Evolutionary conservation across 2,113 vertebrate species (phyloP), one percentile per base, ranked within the genome.

Genomic region (Trinectes maculatus): DNA sequence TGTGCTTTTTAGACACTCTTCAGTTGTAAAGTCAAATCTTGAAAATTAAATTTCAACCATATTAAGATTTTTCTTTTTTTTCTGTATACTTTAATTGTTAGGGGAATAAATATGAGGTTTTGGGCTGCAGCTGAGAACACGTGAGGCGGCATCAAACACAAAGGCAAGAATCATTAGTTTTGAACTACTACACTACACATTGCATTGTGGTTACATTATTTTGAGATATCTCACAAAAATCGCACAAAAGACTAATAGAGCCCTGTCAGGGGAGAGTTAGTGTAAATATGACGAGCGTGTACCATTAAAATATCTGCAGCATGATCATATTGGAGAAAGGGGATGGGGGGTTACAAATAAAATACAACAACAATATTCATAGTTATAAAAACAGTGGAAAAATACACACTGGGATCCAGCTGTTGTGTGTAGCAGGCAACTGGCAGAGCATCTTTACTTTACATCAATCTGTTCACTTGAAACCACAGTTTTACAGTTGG

Each of bases 401-500:
- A 39, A 28, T 37, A 33, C 37, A 61, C 7, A 21, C 0, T 48
- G 57, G 34, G 26, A 36, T 67, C 57, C 44, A 70, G 73, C 71
- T 71, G 70, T 46, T 56, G 33, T 48, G 33, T 33, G 65, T 28
- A 63, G 58, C 72, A 70, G 67, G 46, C 39, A 52, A 83, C 42
- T 65, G 71, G 44, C 70, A 43, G 68, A 83, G 51, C 72, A 12
- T 76, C 51, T 56, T 36, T 33, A 19, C 4, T 46, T 60, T 49
- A 69, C 55, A 79, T 72, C 44, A 56, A 31, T 62, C 56, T 24
- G n/a, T 68, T 75, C 76, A 74, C n/a, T n/a, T n/a, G n/a, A n/a
- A n/a, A n/a, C n/a, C n/a, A n/a, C n/a, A n/a, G n/a, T n/a, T n/a
- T n/a, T n/a, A n/a, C n/a, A n/a, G n/a, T n/a, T n/a, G n/a, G n/a